phyloP scores from a whole-genome alignment of 1,140 invertebrate species.

The Drosophila punjabiensis region DNA sequence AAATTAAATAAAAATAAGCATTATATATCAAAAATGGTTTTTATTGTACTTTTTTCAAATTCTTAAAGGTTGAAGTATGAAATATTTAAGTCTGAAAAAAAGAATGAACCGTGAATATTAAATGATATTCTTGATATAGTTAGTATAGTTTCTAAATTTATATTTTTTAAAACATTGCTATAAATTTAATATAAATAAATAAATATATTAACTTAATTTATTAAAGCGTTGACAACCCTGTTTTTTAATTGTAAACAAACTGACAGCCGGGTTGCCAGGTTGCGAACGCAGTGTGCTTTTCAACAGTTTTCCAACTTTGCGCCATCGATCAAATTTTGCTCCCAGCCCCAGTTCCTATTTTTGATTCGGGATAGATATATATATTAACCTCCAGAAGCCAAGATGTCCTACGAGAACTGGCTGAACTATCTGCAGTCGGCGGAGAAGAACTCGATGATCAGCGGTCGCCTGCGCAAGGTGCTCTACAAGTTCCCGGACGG shows the following conservation, averaged over 20 bases:
- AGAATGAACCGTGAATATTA: no score
- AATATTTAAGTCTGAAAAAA: no score
- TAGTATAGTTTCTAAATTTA: no score
- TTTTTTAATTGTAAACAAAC: constrained; percentile 42
- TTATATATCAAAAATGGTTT: no score
- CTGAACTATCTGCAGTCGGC: constrained; percentile 87
- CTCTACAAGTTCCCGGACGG: constrained; percentile 91
- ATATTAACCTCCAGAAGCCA: constrained; percentile 4
- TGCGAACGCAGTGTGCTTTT: constrained; percentile 70
- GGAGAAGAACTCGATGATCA: constrained; percentile 89
- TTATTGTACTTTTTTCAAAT: no score
- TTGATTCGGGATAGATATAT: background rate
- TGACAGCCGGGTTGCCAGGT: constrained; percentile 57
- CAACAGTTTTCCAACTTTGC: constrained; percentile 43
- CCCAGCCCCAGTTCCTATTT: constrained; percentile 15
- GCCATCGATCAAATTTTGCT: constrained; percentile 75
- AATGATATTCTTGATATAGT: no score
- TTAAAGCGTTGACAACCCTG: constrained; percentile 15
- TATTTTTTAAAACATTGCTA: background rate
- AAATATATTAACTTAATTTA: background rate
- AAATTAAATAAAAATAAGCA: no score
- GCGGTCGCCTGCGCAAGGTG: constrained; percentile 89
- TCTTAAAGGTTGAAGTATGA: no score
- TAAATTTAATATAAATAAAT: background rate
- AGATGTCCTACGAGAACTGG: constrained; percentile 87